phyloP scores from a whole-genome alignment of 2,797 vertebrate species.

The Simalia tracyae region DNA sequence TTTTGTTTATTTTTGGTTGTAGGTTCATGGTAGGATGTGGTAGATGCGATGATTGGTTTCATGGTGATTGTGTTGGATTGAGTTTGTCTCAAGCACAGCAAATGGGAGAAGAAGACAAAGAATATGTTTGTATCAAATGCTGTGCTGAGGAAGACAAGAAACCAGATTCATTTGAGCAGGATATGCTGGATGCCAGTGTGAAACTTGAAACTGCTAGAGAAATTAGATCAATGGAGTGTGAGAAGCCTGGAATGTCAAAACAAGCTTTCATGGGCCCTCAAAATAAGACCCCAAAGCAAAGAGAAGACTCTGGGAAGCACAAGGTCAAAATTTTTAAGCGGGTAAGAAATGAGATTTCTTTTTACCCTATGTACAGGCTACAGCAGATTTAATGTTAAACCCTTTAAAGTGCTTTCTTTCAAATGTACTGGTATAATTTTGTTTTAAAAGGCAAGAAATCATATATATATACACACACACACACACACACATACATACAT shows the following conservation, averaged over 20 bases:
- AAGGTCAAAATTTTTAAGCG: constrained; percentile 87
- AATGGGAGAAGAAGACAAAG: constrained; percentile 97
- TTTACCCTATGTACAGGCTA: not conserved
- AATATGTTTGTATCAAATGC: constrained; percentile 95
- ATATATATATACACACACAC: no score
- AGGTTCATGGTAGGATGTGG: constrained; percentile 99
- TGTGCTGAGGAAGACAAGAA: constrained; percentile 91
- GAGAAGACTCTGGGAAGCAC: constrained; percentile 71
- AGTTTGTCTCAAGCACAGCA: constrained; percentile 92
- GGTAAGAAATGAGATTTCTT: constrained; percentile 68
- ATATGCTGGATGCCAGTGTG: constrained; percentile 65
- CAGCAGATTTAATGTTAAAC: not conserved
- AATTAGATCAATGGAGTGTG: constrained; percentile 76
- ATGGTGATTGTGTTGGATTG: constrained; percentile 95
- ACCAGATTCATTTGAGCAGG: constrained; percentile 66
- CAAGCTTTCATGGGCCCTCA: constrained; percentile 64
- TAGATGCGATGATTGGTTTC: constrained; percentile 98
- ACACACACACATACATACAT: no score
- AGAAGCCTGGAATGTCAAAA: constrained; percentile 75
- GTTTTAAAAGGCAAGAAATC: not conserved
- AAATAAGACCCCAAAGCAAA: constrained; percentile 62
- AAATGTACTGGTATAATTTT: not conserved
- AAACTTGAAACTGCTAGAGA: constrained; percentile 76
- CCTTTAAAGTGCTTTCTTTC: not conserved
- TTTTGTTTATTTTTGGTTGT: constrained; percentile 27